Base-by-base conservation (phyloP, 2,797 vertebrate species). In the Borostomias antarcticus region DNA sequence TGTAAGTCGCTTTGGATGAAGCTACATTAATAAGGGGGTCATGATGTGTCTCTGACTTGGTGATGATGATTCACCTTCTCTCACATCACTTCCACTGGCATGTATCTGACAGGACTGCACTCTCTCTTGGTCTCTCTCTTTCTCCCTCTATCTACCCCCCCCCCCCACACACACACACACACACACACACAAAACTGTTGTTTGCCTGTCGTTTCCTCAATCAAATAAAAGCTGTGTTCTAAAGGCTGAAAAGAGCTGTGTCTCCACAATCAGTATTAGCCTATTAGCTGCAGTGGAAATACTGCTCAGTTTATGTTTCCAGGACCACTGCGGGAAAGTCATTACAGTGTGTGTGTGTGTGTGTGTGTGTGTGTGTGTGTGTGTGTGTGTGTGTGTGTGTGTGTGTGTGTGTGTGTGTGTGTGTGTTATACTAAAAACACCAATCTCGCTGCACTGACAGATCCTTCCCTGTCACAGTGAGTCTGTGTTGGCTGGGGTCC, bases 361-460 rank as follows among this genome's bases (percentile, higher is more conserved):
- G 5, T 43, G 43, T 30, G 48, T 19, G 25, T 23, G 29, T 37
- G 32, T 47, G 52, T 32, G 54, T 32, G 26, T 28, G 30, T 63
- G 7, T 21, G 47, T 59, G 32, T 29, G 66, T 32, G 28, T 32
- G 35, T 47, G 48, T 51, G 21, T 63, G 58, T 62, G 25, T 56
- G 19, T 47, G 52, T 62, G 51, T 54, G n/a, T 15, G 19, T 4
- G 9, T 28, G 68, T 51, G 45, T 11, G n/a, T 63, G 54, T 26
- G 28, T 48, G 61, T 59, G n/a, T 62, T 30, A 64, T 65, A 64
- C 26, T 53, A 40, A 60, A 32, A 69, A 69, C 62, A 78, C 26
- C 17, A 53, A 50, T 40, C 26, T 53, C 32, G 67, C 56, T 52
- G 65, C 54, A 40, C 32, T 52, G 66, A 57, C 73, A 62, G 62